Base-by-base conservation (phyloP, 2,888 invertebrate species). In the Acanthosepion esculentum region DNA sequence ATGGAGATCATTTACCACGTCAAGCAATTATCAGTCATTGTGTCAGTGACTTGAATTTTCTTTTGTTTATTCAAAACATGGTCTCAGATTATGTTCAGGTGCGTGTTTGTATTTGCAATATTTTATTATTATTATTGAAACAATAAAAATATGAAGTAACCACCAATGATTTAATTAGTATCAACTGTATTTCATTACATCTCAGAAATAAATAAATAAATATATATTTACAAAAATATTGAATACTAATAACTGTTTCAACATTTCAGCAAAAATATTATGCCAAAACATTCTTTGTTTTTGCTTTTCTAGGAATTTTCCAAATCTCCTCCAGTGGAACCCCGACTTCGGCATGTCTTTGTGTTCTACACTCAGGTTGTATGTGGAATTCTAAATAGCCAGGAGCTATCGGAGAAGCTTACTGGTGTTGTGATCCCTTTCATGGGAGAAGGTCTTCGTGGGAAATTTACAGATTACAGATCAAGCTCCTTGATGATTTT, bases 301-400 rank as follows among this genome's bases (percentile, higher is more conserved):
- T 53, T 93, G 20, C 50, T 48, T 93, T 53, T 53, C 15, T 20
- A 93, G 93, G 50, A 93, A 93, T 93, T 50, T 93, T 93, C 93
- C 18, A 53, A 48, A 18, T 48, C 50, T n/a, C 92, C 93, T n/a
- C 20, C 93, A 7, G n/a, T 26, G 15, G 93, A 93, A 50, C 48
- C 93, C 6, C 93, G 53, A 15, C 48, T 93, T n/a, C 98, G 98
- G 94, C 98, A 98, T 0, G 98, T 98, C 4, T 98, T 98, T 96
- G 98, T 98, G 20, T 99, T 99, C 97, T 99, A 98, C 97, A 98
- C 98, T 94, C 98, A 98, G 29, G 98, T 98, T 0, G 98, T 98
- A 0, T 98, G 98, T 78, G 98, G 98, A 8, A 98, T 98, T 98
- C 94, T 97, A 91, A 95, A 96, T 78, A 91, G 95, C 0, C 95